Conservation (phyloP, 1,140 invertebrate genomes). For the Leptoteleia sp. region DNA sequence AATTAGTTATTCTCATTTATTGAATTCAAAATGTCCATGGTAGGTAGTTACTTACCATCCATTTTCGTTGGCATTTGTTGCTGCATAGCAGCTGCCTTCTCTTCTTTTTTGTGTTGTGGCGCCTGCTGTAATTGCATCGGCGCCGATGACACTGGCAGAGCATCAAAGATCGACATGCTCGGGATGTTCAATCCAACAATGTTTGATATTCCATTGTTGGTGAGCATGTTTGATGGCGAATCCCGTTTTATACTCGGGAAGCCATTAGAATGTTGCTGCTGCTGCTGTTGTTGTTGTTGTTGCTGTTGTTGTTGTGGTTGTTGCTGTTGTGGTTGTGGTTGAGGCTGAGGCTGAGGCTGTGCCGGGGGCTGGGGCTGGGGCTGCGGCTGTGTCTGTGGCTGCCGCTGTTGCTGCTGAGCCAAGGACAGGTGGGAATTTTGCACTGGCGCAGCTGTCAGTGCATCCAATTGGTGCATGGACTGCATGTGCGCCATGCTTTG, state of each 20-base stretch:
- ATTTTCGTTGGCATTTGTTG: constrained; percentile 77
- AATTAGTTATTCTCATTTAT: too few relatives aligned
- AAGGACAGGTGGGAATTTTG: constrained; percentile 75
- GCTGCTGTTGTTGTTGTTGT: constrained; percentile 1
- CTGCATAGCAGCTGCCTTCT: constrained; percentile 73
- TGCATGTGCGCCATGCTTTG: constrained; percentile 70
- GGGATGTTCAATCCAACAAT: constrained; percentile 78
- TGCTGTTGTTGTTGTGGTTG: too few relatives aligned
- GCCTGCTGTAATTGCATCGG: constrained; percentile 80
- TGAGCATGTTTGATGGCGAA: constrained; percentile 80
- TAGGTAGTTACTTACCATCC: constrained; percentile 80
- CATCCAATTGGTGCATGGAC: constrained; percentile 76
- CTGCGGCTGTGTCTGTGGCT: neutral
- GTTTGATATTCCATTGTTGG: constrained; percentile 80
- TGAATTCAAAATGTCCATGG: too few relatives aligned
- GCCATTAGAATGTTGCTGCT: constrained; percentile 78
- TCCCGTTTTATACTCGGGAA: constrained; percentile 80
- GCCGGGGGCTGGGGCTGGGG: too few relatives aligned
- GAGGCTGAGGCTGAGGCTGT: too few relatives aligned
- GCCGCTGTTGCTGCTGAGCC: constrained; percentile 54
- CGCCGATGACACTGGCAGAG: constrained; percentile 78
- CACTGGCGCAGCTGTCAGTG: constrained; percentile 71
- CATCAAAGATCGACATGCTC: constrained; percentile 85
- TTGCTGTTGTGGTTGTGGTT: too few relatives aligned
- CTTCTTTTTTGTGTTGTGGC: constrained; percentile 82